Evolutionary conservation across 2,797 vertebrate genomes (phyloP), one percentile per base, ranked within the genome.

Genomic region (Decapterus maruadsi): DNA sequence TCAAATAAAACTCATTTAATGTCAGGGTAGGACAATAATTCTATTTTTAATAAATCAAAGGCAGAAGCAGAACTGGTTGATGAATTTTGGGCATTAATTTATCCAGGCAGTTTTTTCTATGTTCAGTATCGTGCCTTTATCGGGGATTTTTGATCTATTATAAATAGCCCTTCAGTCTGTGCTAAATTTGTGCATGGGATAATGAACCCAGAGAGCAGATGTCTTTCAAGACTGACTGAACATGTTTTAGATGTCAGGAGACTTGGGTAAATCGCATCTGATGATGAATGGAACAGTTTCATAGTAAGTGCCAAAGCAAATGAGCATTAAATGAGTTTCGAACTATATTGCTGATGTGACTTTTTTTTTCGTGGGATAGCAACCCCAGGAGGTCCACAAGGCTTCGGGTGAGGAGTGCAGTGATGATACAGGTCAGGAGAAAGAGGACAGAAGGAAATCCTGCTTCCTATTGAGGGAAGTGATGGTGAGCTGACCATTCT

Each of bases 401-500:
- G 58, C n/a, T 79, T 75, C 2, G 58, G 48, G 59, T 75, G 60
- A 83, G 45, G 54, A 66, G 74, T 45, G 70, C 50, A 84, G 34
- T 22, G 48, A 80, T 82, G 68, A 66, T 68, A 84, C 81, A 72
- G 75, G 68, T 74, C 62, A 84, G 68, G 60, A 80, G 70, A 87
- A 82, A 77, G 70, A 77, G 83, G 66, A 90, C 79, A 80, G 66
- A 63, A 92, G 94, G 93, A 95, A 91, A 94, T 95, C 95, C 94
- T 95, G 93, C 85, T 94, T 95, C 94, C 94, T 94, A 86, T 66
- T 40, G 48, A 54, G 46, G 83, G 78, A 88, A 85, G 71, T 59
- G 54, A 66, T 59, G 45, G 45, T 71, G 63, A 80, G 71, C 45
- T 71, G 72, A 70, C 71, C 54, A 73, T 2, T 75, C 12, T 54